Evolutionary conservation across 2,888 invertebrate genomes (phyloP).

Genomic region (Dolomedes plantarius): DNA sequence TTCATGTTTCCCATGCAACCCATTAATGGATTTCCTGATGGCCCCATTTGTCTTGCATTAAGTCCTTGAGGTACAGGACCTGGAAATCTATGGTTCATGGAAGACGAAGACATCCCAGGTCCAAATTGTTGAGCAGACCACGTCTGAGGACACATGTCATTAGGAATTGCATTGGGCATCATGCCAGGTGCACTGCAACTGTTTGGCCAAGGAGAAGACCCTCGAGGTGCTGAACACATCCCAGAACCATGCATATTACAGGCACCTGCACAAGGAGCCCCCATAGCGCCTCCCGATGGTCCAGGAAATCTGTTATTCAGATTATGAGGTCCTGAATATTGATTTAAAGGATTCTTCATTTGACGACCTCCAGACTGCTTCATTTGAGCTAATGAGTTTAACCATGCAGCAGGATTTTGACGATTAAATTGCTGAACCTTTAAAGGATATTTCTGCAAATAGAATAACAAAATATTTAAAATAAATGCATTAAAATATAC

Average conservation of each 20-base stretch:
- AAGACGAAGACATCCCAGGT: slow-evolving; percentile 38
- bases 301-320: slow-evolving; percentile 65
- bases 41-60: slow-evolving; percentile 34
- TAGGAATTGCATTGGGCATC: slow-evolving; percentile 43
- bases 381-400: slow-evolving; percentile 84
- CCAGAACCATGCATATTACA: slow-evolving; percentile 68
- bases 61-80: slow-evolving; percentile 54
- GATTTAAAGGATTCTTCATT: slow-evolving; percentile 56
- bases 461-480: no score
- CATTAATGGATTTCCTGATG: slow-evolving; percentile 47
- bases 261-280: slow-evolving; percentile 60
- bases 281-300: slow-evolving; percentile 49
- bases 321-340: slow-evolving; percentile 54
- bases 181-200: slow-evolving; percentile 44
- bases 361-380: slow-evolving; percentile 75
- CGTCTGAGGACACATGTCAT: slow-evolving; percentile 49
- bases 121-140: slow-evolving; percentile 62
- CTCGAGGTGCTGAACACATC: slow-evolving; percentile 63
- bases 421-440: slow-evolving; percentile 91
- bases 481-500: no score
- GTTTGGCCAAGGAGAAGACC: slow-evolving; percentile 40
- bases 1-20: slow-evolving; percentile 55
- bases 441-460: slow-evolving; percentile 89
- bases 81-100: slow-evolving; percentile 51
- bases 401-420: slow-evolving; percentile 88